A percentile compares a stretch with the other conserved stretches of the same genome.
phyloP scores from a whole-genome alignment of 2,797 vertebrate genomes.

The Ficedula albicollis region DNA sequence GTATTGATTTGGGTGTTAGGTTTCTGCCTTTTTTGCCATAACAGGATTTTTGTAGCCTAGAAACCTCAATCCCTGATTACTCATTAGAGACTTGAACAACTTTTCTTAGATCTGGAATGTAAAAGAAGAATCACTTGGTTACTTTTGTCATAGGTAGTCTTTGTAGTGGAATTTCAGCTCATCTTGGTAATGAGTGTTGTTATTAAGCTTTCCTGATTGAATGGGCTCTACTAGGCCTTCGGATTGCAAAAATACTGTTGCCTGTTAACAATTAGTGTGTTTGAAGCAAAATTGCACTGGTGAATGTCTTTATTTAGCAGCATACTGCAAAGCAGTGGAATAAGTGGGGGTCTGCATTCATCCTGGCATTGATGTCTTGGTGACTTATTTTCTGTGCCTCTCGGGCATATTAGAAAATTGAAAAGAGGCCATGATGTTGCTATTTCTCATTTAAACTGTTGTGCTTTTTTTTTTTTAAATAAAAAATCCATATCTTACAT shows the following conservation, averaged over 20 bases:
- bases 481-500: conserved; percentile 78
- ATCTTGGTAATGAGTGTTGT: conserved; percentile 53
- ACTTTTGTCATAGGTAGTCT: conserved; percentile 56
- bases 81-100: conserved; percentile 78
- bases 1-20: conserved; percentile 83
- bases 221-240: conserved; percentile 34
- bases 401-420: conserved; percentile 72
- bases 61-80: conserved; percentile 81
- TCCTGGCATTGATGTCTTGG: conserved; percentile 33
- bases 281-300: conserved; percentile 37
- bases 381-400: conserved; percentile 70
- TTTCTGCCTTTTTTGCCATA: conserved; percentile 79
- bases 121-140: conserved; percentile 65
- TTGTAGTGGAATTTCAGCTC: conserved; percentile 69
- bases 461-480: conserved; percentile 53
- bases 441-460: conserved; percentile 76
- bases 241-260: conserved; percentile 18
- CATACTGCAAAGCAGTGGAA: conserved; percentile 5
- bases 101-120: conserved; percentile 76
- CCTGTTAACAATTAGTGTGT: conserved; percentile 57
- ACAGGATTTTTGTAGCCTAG: conserved; percentile 82
- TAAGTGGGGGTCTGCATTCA: conserved; percentile 24
- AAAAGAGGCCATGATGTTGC: conserved; percentile 70
- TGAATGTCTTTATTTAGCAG: conserved; percentile 56
- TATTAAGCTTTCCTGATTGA: conserved; percentile 68